These are phyloP conservation scores for Parthenolecanium corni DNA, from an alignment of 2,888 invertebrate genomes.

Conservation along the genomic window DNA sequence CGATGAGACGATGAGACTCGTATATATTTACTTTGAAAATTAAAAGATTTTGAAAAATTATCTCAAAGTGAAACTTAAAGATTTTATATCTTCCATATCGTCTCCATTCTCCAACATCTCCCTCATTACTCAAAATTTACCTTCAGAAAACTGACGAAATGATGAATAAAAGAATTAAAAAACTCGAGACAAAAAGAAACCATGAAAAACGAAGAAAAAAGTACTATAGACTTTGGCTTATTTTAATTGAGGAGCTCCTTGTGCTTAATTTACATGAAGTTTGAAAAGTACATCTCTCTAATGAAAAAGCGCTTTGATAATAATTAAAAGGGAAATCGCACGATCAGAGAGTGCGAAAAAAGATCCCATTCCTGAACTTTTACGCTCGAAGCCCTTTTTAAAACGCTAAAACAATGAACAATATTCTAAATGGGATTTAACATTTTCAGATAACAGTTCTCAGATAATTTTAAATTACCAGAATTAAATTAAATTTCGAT, in stretches of 20 bases:
- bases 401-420: conserved; percentile 10
- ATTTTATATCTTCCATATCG: too few relatives aligned
- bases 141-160: too few relatives aligned
- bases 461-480: conserved; percentile 17
- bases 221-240: background rate
- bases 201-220: background rate
- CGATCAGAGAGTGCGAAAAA: conserved; percentile 19
- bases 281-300: conserved; percentile 19
- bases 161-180: too few relatives aligned
- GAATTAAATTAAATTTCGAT: conserved; percentile 20
- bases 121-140: too few relatives aligned
- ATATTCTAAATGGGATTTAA: conserved; percentile 17
- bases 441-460: conserved; percentile 15
- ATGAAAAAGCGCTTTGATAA: conserved; percentile 16
- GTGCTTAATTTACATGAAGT: conserved; percentile 20
- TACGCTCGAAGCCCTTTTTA: conserved; percentile 5
- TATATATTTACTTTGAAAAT: too few relatives aligned
- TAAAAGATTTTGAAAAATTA: too few relatives aligned
- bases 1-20: too few relatives aligned
- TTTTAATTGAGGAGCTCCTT: conserved; percentile 16
- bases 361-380: conserved; percentile 12
- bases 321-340: conserved; percentile 22
- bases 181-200: too few relatives aligned
- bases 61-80: too few relatives aligned
- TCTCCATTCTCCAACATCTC: too few relatives aligned